These are phyloP conservation scores for Drosophila subquinaria DNA, from an alignment of 2,888 invertebrate species.

Conservation along the genomic window DNA sequence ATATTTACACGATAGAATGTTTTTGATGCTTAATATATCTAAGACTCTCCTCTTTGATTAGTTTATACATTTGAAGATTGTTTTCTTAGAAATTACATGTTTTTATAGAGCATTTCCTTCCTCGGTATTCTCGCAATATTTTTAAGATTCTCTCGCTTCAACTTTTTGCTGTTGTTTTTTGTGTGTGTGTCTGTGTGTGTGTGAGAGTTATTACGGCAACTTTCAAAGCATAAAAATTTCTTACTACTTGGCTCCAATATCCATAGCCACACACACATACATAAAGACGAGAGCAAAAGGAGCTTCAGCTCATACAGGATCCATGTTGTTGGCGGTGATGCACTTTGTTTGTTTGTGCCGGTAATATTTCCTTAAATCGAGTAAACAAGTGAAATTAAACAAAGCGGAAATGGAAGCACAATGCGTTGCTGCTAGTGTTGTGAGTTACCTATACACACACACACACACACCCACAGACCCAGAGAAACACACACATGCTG, in stretches of 20 bases:
- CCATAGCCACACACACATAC: background rate
- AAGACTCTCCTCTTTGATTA: too few relatives aligned
- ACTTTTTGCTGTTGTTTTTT: conserved; percentile 2
- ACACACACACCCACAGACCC: conserved; percentile 18
- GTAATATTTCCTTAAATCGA: conserved; percentile 82
- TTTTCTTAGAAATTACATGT: background rate
- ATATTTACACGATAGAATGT: too few relatives aligned
- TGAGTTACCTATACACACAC: conserved; percentile 55
- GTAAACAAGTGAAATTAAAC: conserved; percentile 82
- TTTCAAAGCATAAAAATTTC: conserved; percentile 80
- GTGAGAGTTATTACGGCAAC: conserved; percentile 66
- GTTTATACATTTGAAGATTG: too few relatives aligned
- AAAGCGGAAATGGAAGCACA: conserved; percentile 82
- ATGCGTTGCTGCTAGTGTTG: conserved; percentile 70
- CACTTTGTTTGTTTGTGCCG: conserved; percentile 82
- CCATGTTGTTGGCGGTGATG: conserved; percentile 58
- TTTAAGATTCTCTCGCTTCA: background rate
- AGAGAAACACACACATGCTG: conserved; percentile 20
- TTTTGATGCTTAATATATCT: too few relatives aligned
- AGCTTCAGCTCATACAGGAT: conserved; percentile 47
- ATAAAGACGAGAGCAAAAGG: conserved; percentile 29
- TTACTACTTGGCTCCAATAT: conserved; percentile 67
- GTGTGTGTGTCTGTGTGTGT: too few relatives aligned
- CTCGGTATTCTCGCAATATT: conserved; percentile 11
- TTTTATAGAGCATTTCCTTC: conserved; percentile 31